These are phyloP conservation scores for Acleris cristana DNA, from an alignment of 2,888 invertebrate species.

Conservation along the genomic window DNA sequence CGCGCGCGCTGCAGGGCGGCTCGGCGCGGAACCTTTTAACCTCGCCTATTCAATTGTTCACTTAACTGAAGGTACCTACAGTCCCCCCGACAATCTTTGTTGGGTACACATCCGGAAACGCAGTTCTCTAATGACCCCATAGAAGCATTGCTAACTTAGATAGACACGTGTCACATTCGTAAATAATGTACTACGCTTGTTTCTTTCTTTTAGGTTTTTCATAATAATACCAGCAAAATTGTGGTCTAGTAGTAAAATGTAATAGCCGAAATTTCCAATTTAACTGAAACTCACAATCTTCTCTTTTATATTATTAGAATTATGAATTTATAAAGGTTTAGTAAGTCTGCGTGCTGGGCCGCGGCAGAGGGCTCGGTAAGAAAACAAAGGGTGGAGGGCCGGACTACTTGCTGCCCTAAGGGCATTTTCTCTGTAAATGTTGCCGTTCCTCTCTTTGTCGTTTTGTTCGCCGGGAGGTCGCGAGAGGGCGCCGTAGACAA, in stretches of 20 bases:
- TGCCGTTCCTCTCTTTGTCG: slow-evolving; percentile 68
- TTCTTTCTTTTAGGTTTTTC: background rate
- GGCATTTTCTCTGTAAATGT: slow-evolving; percentile 76
- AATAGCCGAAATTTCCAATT: slow-evolving; percentile 13
- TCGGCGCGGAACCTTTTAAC: slow-evolving; percentile 35
- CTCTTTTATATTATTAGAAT: slow-evolving; percentile 29
- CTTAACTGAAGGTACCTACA: slow-evolving; percentile 27
- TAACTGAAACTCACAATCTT: slow-evolving; percentile 21
- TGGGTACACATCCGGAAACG: slow-evolving; percentile 19
- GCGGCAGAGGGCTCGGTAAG: slow-evolving; percentile 56
- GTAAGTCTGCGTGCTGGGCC: slow-evolving; percentile 47
- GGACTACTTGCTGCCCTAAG: slow-evolving; percentile 62
- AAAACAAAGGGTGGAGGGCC: slow-evolving; percentile 75
- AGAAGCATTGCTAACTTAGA: background rate
- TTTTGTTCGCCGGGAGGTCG: slow-evolving; percentile 66
- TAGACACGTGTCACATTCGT: too few species aligned
- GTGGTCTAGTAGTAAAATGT: slow-evolving; percentile 14
- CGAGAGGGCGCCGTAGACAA: slow-evolving; percentile 67
- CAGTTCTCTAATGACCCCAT: slow-evolving; percentile 18
- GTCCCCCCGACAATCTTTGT: slow-evolving; percentile 22
- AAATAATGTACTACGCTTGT: too few species aligned
- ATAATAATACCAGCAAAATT: background rate
- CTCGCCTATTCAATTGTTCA: slow-evolving; percentile 35
- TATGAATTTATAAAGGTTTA: slow-evolving; percentile 53
- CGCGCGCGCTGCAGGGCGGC: slow-evolving; percentile 33